phyloP scores from a whole-genome alignment of 2,888 invertebrate species.

The Orthosia gothica region DNA sequence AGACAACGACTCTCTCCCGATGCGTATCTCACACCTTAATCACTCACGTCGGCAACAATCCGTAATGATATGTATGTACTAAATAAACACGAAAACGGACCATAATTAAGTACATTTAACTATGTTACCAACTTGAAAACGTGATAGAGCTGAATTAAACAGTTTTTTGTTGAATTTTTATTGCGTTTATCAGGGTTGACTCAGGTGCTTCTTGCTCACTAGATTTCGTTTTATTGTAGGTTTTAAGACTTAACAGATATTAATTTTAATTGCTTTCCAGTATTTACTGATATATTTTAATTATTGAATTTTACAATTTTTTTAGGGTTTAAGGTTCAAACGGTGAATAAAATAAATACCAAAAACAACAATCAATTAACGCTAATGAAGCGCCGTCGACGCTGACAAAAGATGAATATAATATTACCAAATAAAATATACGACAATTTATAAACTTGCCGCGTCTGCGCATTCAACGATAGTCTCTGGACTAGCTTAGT shows the following conservation, averaged over 20 bases:
- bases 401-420: constrained; percentile 16
- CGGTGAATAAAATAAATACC: background rate
- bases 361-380: constrained; percentile 4
- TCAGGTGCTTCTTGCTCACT: constrained; percentile 43
- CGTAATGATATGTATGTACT: constrained; percentile 83
- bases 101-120: constrained; percentile 79
- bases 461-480: background rate
- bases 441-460: constrained; percentile 3
- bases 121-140: constrained; percentile 71
- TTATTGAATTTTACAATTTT: background rate
- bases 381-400: constrained; percentile 4
- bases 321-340: too few relatives aligned
- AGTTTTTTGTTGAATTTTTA: constrained; percentile 63
- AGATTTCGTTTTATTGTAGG: constrained; percentile 39
- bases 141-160: constrained; percentile 66
- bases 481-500: background rate
- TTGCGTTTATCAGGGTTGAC: constrained; percentile 34
- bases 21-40: constrained; percentile 83
- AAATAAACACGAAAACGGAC: constrained; percentile 82
- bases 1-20: constrained; percentile 74
- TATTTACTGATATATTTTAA: background rate
- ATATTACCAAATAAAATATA: constrained; percentile 13
- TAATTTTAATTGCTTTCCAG: background rate
- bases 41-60: constrained; percentile 83
- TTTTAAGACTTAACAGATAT: constrained; percentile 28